A percentile compares a stretch with the other conserved stretches of the same genome.
phyloP scores from a whole-genome alignment of 2,888 invertebrate genomes.

The Hylaea fasciaria region DNA sequence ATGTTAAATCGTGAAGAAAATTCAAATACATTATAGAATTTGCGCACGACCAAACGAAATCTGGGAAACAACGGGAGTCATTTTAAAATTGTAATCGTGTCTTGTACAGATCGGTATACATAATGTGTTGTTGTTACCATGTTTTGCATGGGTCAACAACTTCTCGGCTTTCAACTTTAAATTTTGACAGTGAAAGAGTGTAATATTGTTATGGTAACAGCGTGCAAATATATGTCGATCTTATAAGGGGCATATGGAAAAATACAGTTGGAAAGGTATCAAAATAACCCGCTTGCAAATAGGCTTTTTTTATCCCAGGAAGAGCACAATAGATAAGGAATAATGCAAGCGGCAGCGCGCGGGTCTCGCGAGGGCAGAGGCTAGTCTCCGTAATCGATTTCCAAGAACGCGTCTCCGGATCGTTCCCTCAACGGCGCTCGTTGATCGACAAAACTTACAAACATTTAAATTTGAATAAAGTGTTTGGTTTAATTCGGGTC shows the following conservation, averaged over 20 bases:
- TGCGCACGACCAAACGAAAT: slow-evolving; percentile 54
- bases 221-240: slow-evolving; percentile 1
- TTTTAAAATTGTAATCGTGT: slow-evolving; percentile 64
- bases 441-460: slow-evolving; percentile 29
- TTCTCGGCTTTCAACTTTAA: slow-evolving; percentile 32
- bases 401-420: slow-evolving; percentile 4
- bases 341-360: slow-evolving; percentile 3
- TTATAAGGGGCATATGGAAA: neutral
- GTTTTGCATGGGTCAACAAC: slow-evolving; percentile 64
- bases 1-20: slow-evolving; percentile 38
- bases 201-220: neutral
- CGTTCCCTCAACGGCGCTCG: slow-evolving; percentile 3
- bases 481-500: slow-evolving; percentile 33
- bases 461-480: slow-evolving; percentile 36
- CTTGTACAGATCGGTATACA: slow-evolving; percentile 51
- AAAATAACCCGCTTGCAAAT: slow-evolving; percentile 3
- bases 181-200: slow-evolving; percentile 12
- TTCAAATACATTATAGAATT: slow-evolving; percentile 52
- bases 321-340: slow-evolving; percentile 6
- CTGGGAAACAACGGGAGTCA: slow-evolving; percentile 58
- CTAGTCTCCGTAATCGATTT: slow-evolving; percentile 5
- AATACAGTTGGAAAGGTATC: neutral
- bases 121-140: slow-evolving; percentile 56
- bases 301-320: slow-evolving; percentile 1
- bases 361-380: neutral